Conservation (phyloP, 2,113 vertebrate genomes). For the Alectura lathami region DNA sequence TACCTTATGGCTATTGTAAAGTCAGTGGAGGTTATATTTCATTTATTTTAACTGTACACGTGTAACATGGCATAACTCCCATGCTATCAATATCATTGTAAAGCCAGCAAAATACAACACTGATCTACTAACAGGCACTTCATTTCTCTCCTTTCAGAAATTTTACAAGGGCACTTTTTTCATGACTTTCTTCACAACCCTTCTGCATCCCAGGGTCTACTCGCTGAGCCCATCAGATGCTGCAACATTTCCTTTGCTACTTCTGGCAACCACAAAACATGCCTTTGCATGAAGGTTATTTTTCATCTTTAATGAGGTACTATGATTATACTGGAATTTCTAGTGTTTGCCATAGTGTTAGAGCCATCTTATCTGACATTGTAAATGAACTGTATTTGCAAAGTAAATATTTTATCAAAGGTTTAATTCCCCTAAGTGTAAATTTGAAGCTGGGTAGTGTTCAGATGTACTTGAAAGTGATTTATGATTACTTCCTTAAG, state of each 20-base stretch:
- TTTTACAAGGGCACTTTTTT: not conserved
- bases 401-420: slow-evolving; percentile 63
- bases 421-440: slow-evolving; percentile 36
- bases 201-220: not conserved
- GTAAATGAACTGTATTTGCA: slow-evolving; percentile 40
- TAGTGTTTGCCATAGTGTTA: slow-evolving; percentile 30
- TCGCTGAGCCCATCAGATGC: not conserved
- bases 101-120: not conserved
- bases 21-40: not conserved
- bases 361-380: slow-evolving; percentile 33
- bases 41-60: not conserved
- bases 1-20: not conserved
- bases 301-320: slow-evolving; percentile 28
- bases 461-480: not conserved
- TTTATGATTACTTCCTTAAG: not conserved
- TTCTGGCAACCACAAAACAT: not conserved
- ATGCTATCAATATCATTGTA: not conserved
- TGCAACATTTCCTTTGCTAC: not conserved
- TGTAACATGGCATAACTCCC: not conserved
- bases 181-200: not conserved
- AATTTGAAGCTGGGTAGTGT: not conserved
- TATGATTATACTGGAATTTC: slow-evolving; percentile 39
- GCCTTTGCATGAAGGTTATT: not conserved
- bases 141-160: not conserved
- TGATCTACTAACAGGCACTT: not conserved